These are phyloP conservation scores for Ploceus nigricollis DNA, from an alignment of 2,113 vertebrate genomes.

Conservation along the genomic window DNA sequence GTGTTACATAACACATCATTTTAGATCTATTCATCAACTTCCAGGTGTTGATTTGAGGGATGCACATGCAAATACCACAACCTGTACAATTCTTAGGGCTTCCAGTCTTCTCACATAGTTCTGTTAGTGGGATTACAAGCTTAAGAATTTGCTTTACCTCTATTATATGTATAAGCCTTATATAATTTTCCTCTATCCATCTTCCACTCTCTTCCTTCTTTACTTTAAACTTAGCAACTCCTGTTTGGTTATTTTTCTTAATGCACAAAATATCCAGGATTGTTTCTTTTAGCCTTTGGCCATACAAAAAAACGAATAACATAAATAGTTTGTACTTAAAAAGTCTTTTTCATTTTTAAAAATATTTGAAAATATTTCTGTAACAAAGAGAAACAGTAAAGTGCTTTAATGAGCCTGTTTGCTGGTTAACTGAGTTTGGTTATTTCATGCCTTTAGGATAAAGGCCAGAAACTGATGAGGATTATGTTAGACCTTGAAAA, in stretches of 20 bases:
- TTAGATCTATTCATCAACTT: neutral
- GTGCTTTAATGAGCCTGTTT: neutral
- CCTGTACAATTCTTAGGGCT: neutral
- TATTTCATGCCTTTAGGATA: conserved; percentile 63
- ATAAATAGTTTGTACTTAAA: neutral
- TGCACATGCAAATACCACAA: neutral
- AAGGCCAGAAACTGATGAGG: conserved; percentile 72
- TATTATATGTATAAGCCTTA: neutral
- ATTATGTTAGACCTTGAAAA: conserved; percentile 80
- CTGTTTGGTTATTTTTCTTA: neutral
- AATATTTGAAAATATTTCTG: neutral
- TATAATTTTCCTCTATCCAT: neutral
- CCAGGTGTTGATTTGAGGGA: neutral
- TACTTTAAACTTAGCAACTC: neutral
- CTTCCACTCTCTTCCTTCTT: neutral
- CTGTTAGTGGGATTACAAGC: neutral
- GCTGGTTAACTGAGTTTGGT: conserved; percentile 1
- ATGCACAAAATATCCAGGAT: neutral
- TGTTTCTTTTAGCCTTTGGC: neutral
- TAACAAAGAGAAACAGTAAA: neutral
- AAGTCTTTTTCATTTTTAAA: neutral
- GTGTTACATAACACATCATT: neutral
- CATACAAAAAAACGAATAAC: neutral
- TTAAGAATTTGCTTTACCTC: neutral
- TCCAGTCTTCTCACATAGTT: neutral